Conservation (phyloP, 2,113 vertebrate species). For the Perca schrenkii region DNA sequence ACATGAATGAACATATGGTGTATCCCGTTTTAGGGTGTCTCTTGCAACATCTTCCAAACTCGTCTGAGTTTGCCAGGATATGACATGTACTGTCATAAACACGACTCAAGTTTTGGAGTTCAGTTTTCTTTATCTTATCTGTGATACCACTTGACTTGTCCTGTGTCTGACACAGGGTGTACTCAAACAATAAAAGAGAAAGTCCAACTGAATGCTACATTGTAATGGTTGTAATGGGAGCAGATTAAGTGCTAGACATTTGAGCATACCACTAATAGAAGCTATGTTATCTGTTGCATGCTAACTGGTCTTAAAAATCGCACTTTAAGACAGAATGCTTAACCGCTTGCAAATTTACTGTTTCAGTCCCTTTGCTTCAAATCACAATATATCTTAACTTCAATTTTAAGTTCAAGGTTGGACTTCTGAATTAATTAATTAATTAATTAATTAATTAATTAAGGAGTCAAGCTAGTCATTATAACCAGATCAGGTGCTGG, state of each 20-base stretch:
- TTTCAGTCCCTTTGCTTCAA: background rate
- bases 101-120: background rate
- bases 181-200: conserved; percentile 42
- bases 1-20: background rate
- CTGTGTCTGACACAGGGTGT: background rate
- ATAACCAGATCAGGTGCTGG: background rate
- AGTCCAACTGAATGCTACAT: conserved; percentile 13
- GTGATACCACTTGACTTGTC: conserved; percentile 21
- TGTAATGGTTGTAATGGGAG: conserved; percentile 4
- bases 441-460: too few relatives aligned
- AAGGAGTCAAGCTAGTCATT: background rate
- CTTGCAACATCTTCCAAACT: background rate
- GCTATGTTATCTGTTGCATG: background rate
- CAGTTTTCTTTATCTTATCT: conserved; percentile 53
- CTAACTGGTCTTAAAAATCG: background rate
- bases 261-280: background rate
- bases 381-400: background rate
- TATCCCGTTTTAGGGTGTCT: background rate
- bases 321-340: background rate
- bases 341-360: background rate
- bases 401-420: background rate
- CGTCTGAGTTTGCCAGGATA: background rate
- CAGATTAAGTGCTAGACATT: background rate
- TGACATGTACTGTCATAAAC: conserved; percentile 27
- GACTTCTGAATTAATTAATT: background rate